phyloP scores from a whole-genome alignment of 1,140 invertebrate species.

The Maconellicoccus hirsutus region DNA sequence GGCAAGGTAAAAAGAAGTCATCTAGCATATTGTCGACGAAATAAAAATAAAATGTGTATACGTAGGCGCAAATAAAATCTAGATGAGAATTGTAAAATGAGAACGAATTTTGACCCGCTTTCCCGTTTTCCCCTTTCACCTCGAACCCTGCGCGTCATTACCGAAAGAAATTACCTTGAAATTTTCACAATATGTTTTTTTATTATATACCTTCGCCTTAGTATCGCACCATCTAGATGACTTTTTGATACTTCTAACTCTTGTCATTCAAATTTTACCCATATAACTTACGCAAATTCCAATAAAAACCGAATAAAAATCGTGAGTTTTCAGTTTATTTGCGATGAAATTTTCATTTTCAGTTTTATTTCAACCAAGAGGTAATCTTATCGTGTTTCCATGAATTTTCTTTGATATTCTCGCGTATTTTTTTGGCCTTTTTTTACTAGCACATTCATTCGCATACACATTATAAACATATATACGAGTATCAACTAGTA shows the following conservation, averaged over 20 bases:
- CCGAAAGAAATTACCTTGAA: background rate
- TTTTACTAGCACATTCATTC: too few relatives aligned
- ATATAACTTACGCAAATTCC: background rate
- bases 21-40: background rate
- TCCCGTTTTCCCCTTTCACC: background rate
- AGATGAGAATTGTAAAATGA: background rate
- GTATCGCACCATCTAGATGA: too few relatives aligned
- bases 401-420: background rate
- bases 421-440: too few relatives aligned
- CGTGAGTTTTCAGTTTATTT: background rate
- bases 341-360: background rate
- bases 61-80: background rate
- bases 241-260: background rate
- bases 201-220: background rate
- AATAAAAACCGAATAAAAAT: background rate
- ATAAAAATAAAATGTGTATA: conserved; percentile 1
- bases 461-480: too few relatives aligned
- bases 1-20: background rate
- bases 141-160: background rate
- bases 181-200: background rate
- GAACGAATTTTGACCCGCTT: background rate
- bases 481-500: too few relatives aligned
- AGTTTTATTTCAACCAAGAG: background rate
- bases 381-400: background rate
- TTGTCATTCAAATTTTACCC: background rate